A percentile compares a stretch with the other conserved stretches of the same genome.
Conservation (phyloP, 1,140 invertebrate genomes). For the Homalodisca vitripennis region DNA sequence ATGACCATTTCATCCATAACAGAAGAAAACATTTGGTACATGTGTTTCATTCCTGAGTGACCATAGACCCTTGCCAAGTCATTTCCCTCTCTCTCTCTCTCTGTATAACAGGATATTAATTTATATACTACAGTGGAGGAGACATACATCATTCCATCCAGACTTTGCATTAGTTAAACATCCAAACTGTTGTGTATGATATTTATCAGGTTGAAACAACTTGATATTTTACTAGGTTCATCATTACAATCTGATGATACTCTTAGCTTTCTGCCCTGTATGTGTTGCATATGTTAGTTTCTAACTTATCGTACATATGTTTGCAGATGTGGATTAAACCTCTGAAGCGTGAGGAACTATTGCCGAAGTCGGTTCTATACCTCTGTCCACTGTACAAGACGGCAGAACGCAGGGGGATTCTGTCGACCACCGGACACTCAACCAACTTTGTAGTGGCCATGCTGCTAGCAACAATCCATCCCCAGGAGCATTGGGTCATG, state of each 20-base stretch:
- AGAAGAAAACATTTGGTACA: too few species aligned
- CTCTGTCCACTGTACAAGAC: slow-evolving; percentile 89
- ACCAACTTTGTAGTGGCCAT: slow-evolving; percentile 90
- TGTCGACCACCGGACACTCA: slow-evolving; percentile 90
- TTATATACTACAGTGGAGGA: background rate
- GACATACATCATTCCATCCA: background rate
- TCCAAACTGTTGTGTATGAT: background rate
- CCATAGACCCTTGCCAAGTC: too few species aligned
- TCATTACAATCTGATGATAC: too few species aligned
- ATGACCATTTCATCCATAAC: too few species aligned
- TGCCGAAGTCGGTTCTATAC: slow-evolving; percentile 59
- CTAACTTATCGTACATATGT: background rate
- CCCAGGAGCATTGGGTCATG: slow-evolving; percentile 82
- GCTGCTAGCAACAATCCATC: slow-evolving; percentile 62
- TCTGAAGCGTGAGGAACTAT: slow-evolving; percentile 64
- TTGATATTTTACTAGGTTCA: background rate
- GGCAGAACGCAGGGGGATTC: slow-evolving; percentile 73
- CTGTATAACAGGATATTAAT: too few species aligned
- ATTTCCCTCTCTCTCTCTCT: too few species aligned
- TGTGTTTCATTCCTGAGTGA: too few species aligned
- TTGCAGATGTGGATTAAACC: slow-evolving; percentile 77
- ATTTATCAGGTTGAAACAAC: background rate
- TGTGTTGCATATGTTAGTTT: slow-evolving; percentile 48
- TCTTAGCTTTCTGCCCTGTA: slow-evolving; percentile 69
- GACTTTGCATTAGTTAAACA: background rate